Base-by-base conservation (phyloP, 2,113 vertebrate species). In the Columbina picui region DNA sequence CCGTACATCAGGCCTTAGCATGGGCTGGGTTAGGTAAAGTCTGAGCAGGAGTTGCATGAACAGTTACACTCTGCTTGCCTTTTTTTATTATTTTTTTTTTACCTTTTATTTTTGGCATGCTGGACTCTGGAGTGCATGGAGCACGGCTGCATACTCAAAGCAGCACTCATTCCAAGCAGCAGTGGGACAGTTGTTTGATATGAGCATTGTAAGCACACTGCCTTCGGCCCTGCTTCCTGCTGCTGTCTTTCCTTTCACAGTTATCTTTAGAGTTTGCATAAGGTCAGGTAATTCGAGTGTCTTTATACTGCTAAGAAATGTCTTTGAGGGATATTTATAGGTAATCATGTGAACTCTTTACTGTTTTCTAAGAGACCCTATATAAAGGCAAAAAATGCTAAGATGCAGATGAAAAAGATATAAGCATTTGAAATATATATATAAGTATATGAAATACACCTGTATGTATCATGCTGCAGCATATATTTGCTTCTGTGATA, bases 111-210 rank as follows among this genome's bases (percentile, higher is more conserved):
- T 26, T 45, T 61, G 56, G 8, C 13, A 6, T n/a, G 61, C 65
- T 1, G 4, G 27, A 29, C 10, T 22, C 5, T 27, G 38, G 14
- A 82, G 4, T 7, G 5, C 3, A 2, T 30, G n/a, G 10, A 27
- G 5, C 26, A 16, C 8, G 8, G n/a, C 15, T 47, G 19, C 4
- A 9, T 63, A 12, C 26, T 82, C 36, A 52, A 25, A 67, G 17
- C 47, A 73, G 26, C 5, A 4, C 47, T 79, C 30, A 21, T 39
- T 34, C 25, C 32, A 39, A 34, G 50, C 60, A 55, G 26, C 38
- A 41, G 36, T 16, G 29, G 36, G 39, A 12, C 3, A 65, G 3
- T 2, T n/a, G 29, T 73, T 76, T 30, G 47, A 32, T 36, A 32
- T n/a, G 10, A 34, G 20, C 45, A 29, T 12, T 32, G 39, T 29